phyloP scores from a whole-genome alignment of 2,888 invertebrate genomes.

The Laspeyria flexula region DNA sequence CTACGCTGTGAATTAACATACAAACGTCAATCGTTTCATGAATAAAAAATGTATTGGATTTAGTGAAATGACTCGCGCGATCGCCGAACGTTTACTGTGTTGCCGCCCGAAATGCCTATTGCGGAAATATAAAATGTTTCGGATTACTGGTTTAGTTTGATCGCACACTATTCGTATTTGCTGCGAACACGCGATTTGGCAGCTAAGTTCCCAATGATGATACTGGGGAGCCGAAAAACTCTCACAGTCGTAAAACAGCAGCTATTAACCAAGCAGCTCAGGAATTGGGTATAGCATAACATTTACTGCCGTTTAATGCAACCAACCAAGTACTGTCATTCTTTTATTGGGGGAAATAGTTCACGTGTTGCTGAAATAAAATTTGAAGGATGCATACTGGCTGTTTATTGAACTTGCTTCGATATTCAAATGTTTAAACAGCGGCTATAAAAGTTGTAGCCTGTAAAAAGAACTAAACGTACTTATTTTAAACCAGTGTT shows the following conservation, averaged over 20 bases:
- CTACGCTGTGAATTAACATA: constrained; percentile 84
- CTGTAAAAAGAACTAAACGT: constrained; percentile 2
- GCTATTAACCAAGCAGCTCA: constrained; percentile 41
- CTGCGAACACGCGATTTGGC: constrained; percentile 57
- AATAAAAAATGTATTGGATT: constrained; percentile 87
- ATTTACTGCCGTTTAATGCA: constrained; percentile 48
- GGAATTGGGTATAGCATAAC: constrained; percentile 43
- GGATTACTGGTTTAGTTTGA: constrained; percentile 63
- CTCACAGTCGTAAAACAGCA: constrained; percentile 42
- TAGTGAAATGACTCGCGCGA: constrained; percentile 81
- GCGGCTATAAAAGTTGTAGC: constrained; percentile 7
- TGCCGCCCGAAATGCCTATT: constrained; percentile 68
- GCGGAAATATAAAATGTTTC: constrained; percentile 74
- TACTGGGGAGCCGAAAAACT: constrained; percentile 46
- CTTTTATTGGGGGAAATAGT: constrained; percentile 38
- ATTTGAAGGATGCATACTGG: constrained; percentile 29
- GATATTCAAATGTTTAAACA: constrained; percentile 22
- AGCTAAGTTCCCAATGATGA: constrained; percentile 46
- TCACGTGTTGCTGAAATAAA: constrained; percentile 41
- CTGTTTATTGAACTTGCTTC: constrained; percentile 26
- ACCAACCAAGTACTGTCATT: constrained; percentile 39
- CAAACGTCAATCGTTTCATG: constrained; percentile 86
- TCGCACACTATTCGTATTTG: constrained; percentile 61
- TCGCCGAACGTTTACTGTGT: constrained; percentile 64
- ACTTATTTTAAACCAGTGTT: not conserved